Conservation (phyloP, 2,888 invertebrate species). For the Hyposoter didymator region DNA sequence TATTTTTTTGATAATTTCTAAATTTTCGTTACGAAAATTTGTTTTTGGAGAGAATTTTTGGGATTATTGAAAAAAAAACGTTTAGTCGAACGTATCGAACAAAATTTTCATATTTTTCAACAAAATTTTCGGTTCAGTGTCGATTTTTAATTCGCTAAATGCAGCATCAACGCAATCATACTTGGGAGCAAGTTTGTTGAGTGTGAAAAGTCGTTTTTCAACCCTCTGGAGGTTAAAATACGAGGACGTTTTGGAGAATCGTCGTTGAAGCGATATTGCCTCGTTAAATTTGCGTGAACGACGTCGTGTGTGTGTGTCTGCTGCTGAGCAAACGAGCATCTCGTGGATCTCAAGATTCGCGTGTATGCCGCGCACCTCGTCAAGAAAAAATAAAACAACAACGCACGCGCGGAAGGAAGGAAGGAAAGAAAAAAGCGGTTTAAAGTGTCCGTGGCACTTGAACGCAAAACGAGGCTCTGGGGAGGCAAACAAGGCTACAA, state of each 20-base stretch:
- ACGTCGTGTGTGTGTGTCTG: too few relatives aligned
- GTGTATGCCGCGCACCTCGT: not conserved
- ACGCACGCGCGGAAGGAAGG: not conserved
- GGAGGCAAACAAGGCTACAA: constrained; percentile 43
- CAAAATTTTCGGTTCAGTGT: too few relatives aligned
- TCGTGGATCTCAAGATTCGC: constrained; percentile 20
- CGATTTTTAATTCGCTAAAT: not conserved
- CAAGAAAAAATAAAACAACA: constrained; percentile 11
- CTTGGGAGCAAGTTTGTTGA: not conserved
- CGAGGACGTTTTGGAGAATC: constrained; percentile 36
- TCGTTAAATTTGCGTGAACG: constrained; percentile 66
- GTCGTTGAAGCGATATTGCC: constrained; percentile 50
- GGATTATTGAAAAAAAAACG: too few relatives aligned
- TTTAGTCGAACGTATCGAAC: too few relatives aligned
- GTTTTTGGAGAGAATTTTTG: too few relatives aligned
- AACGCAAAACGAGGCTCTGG: constrained; percentile 55
- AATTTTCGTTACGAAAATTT: too few relatives aligned
- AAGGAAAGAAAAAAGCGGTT: constrained; percentile 44
- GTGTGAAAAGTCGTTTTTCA: not conserved
- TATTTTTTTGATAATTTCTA: too few relatives aligned
- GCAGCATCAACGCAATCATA: not conserved
- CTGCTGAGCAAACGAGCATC: constrained; percentile 31
- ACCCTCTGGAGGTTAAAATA: constrained; percentile 12
- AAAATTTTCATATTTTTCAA: too few relatives aligned
- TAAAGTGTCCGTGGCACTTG: constrained; percentile 58